phyloP scores from a whole-genome alignment of 2,797 vertebrate genomes.

The Anguilla anguilla region DNA sequence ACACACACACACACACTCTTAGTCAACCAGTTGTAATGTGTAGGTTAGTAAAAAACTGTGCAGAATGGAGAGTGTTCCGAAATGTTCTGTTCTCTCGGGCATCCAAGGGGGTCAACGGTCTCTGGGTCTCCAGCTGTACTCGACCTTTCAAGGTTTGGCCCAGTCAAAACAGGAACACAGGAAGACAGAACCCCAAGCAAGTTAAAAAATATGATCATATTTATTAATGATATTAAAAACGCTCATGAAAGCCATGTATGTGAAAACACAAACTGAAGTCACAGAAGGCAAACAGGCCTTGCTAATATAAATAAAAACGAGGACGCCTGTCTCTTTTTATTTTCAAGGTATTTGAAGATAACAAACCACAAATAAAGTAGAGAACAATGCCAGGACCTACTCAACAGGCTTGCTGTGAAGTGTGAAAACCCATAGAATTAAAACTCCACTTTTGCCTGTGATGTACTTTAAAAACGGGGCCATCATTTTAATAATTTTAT shows the following conservation, averaged over 20 bases:
- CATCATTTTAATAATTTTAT: conserved; percentile 32
- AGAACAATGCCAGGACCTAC: conserved; percentile 33
- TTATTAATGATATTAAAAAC: conserved; percentile 66
- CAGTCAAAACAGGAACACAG: neutral
- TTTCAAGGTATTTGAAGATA: conserved; percentile 28
- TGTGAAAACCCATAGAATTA: conserved; percentile 22
- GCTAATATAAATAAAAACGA: conserved; percentile 39
- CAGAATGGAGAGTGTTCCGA: neutral
- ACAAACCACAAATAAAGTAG: conserved; percentile 32
- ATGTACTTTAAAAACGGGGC: conserved; percentile 36
- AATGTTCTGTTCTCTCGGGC: neutral
- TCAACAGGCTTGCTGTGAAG: conserved; percentile 22
- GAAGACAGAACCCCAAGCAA: conserved; percentile 45
- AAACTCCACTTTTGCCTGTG: conserved; percentile 33
- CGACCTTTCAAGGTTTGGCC: neutral
- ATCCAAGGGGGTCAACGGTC: neutral
- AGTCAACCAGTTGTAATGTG: too few species aligned
- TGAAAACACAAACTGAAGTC: conserved; percentile 44
- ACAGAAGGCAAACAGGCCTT: conserved; percentile 42
- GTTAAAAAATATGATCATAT: conserved; percentile 52
- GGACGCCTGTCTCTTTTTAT: conserved; percentile 7
- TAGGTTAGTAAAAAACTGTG: neutral
- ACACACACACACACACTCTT: too few species aligned
- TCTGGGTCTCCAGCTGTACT: neutral
- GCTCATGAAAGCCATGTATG: conserved; percentile 51